These are phyloP conservation scores for Eupelmus urozonus DNA, from an alignment of 2,888 invertebrate genomes.

Conservation along the genomic window DNA sequence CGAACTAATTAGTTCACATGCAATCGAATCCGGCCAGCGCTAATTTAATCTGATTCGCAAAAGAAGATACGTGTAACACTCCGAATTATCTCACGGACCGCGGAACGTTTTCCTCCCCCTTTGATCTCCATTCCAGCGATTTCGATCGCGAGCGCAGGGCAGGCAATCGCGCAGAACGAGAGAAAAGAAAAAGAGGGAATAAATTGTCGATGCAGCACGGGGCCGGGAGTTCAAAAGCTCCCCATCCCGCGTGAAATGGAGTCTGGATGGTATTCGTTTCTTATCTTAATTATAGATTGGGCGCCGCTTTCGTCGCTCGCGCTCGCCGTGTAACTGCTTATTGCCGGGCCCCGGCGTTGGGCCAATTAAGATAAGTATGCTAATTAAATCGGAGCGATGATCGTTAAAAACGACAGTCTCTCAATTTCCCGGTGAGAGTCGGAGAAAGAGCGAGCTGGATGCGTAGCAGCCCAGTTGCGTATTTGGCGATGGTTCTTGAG, in stretches of 20 bases:
- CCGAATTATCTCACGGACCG: too few relatives aligned
- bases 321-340: conserved; percentile 26
- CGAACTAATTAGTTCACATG: neutral
- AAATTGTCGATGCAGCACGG: too few relatives aligned
- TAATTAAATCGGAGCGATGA: conserved; percentile 63
- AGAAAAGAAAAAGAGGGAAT: too few relatives aligned
- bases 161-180: too few relatives aligned
- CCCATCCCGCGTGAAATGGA: too few relatives aligned
- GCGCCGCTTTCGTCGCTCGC: neutral
- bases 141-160: too few relatives aligned
- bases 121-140: too few relatives aligned
- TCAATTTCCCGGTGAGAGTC: conserved; percentile 12
- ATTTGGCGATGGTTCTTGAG: conserved; percentile 41
- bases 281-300: conserved; percentile 50
- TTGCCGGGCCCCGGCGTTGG: neutral
- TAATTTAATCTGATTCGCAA: neutral
- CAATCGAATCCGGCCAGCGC: neutral
- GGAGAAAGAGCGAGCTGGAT: neutral
- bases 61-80: too few relatives aligned
- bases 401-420: conserved; percentile 52
- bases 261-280: neutral
- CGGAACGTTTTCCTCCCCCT: too few relatives aligned
- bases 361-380: conserved; percentile 62
- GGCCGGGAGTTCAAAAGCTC: too few relatives aligned
- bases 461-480: conserved; percentile 26